Evolutionary conservation across 2,888 invertebrate genomes (phyloP), one percentile per base, ranked within the genome.

Genomic region (Sarcophaga caerulescens): DNA sequence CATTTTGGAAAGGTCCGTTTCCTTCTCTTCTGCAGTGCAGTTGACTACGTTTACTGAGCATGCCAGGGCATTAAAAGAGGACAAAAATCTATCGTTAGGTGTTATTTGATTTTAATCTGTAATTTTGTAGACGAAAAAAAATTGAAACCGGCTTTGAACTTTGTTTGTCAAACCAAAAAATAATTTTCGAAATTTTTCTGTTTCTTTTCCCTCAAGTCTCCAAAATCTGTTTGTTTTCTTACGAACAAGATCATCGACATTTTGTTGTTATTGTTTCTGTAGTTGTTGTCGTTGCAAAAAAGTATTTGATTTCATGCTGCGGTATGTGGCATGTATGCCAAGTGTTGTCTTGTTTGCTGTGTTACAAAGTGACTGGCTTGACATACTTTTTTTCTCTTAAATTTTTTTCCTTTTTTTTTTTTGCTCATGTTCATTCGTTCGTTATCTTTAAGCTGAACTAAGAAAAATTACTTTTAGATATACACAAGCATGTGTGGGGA

Each of bases 331-430:
- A 52, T 11, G n/a, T 60, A 45, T 66, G 35, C 11, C 35, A 11
- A 19, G 66, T 66, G 10, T 70, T 70, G 35, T 63, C 78, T 84
- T 75, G 69, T 75, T 76, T 19, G 79, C 35, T 75, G 76, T 75
- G 76, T 52, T 52, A 74, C 75, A 83, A 87, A 87, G 82, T 87
- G 75, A 87, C 78, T 85, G 87, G 80, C 85, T 52, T 87, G 87
- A 87, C 87, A 87, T 85, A 87, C 77, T 87, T 87, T 84, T 85
- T 74, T 25, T 60, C 52, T 52, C 17, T 81, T 62, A 19, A 62
- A 44, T 25, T 35, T 14, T 73, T n/a, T 35, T 35, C 6, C 86
- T 86, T 85, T 86, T 74, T 87, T 87, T 82, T 86, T 69, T 25
- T 60, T 17, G 12, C 3, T 81, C 52, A 60, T 59, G 25, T 25